These are phyloP conservation scores for Brachymystax lenok DNA, from an alignment of 2,797 vertebrate genomes.

Conservation along the genomic window DNA sequence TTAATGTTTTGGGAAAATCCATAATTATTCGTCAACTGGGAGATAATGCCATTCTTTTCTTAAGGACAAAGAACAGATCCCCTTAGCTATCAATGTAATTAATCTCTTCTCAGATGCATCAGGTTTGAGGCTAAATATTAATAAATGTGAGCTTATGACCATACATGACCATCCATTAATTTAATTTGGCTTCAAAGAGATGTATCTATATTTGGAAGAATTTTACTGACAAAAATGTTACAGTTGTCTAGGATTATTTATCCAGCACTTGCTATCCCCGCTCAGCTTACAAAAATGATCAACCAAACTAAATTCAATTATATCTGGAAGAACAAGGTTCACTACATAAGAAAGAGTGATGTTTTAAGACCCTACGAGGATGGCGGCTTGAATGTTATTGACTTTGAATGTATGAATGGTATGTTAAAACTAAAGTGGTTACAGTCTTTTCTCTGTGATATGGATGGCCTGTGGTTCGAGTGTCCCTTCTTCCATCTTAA, in stretches of 20 bases:
- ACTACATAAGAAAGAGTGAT: background rate
- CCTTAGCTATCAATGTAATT: background rate
- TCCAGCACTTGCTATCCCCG: too few relatives aligned
- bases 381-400: background rate
- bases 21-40: slow-evolving; percentile 1
- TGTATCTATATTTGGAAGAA: slow-evolving; percentile 6
- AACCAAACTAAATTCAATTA: background rate
- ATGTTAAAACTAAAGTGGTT: slow-evolving; percentile 25
- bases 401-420: slow-evolving; percentile 22
- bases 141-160: slow-evolving; percentile 11
- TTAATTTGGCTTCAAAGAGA: slow-evolving; percentile 9
- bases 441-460: slow-evolving; percentile 26
- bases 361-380: slow-evolving; percentile 14
- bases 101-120: slow-evolving; percentile 9
- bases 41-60: background rate
- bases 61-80: background rate
- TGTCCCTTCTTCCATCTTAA: background rate
- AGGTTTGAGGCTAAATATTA: background rate
- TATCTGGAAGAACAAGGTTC: slow-evolving; percentile 14
- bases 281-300: too few relatives aligned
- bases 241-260: background rate
- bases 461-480: too few relatives aligned
- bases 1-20: background rate
- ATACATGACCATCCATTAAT: background rate
- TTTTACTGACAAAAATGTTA: slow-evolving; percentile 7